Evolutionary conservation across 2,797 vertebrate species (phyloP), one percentile per base, ranked within the genome.

Genomic region (Sebastes wilsoni): DNA sequence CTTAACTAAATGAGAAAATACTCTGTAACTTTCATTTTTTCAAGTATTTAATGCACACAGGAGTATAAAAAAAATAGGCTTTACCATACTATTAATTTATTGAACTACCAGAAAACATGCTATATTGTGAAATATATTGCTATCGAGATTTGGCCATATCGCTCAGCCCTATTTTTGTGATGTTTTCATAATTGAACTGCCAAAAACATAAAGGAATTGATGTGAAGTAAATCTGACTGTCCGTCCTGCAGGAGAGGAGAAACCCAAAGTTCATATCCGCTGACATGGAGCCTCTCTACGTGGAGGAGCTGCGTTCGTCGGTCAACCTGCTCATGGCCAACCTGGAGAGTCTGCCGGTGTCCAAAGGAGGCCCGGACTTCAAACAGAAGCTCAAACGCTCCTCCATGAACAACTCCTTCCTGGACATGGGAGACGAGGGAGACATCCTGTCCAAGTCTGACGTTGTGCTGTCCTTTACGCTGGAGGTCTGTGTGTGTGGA

Each of bases 281-380:
- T 61, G 97, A 99, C 89, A 99, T 99, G 98, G 98, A 98, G 88
- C 92, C 34, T 18, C 96, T 98, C 92, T 99, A 96, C 32, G 96
- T 98, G 81, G 98, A 99, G 93, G 98, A 99, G 93, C 78, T 99
- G 79, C 94, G 97, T 2, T 97, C 98, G 4, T 97, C 98, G 0
- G 97, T 99, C 87, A 99, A 98, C 94, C 95, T 99, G 76, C 95
- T 99, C 32, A 99, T 99, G 98, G 97, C 97, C 58, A 99, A 99
- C 92, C 94, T 99, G 94, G 98, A 99, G 94, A 99, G 98, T 88
- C 97, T 99, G 75, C 98, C 98, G 1, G 98, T 99, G 79, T 97
- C 98, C 14, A 99, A 97, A 94, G 98, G 97, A 69, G 97, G 97
- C 0, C 95, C 97, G 0, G 98, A 99, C 92, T 97, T 98, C 92